These are phyloP conservation scores for Electrona antarctica DNA, from an alignment of 2,113 vertebrate species.

Conservation along the genomic window DNA sequence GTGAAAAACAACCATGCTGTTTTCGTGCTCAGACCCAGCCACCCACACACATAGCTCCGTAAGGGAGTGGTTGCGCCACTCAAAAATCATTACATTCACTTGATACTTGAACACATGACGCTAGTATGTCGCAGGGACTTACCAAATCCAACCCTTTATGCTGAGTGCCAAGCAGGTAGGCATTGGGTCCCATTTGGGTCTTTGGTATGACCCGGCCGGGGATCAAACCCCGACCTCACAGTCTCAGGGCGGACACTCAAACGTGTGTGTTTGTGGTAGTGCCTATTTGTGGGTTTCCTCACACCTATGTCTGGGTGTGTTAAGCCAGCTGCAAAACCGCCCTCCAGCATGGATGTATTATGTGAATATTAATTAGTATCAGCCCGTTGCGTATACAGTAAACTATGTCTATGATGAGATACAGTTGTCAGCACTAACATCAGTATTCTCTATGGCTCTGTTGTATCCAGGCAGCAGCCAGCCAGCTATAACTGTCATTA, in stretches of 20 bases:
- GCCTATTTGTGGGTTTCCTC: constrained; percentile 28
- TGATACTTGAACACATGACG: too few relatives aligned
- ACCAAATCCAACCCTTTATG: too few relatives aligned
- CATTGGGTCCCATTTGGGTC: too few relatives aligned
- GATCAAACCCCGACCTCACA: neutral
- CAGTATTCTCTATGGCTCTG: constrained; percentile 67
- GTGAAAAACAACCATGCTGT: too few relatives aligned
- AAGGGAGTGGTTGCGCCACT: too few relatives aligned
- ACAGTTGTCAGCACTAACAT: constrained; percentile 79
- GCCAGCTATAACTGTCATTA: constrained; percentile 65
- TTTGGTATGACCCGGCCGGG: too few relatives aligned
- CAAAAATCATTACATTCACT: too few relatives aligned
- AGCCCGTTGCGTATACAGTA: constrained; percentile 64
- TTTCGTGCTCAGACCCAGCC: too few relatives aligned
- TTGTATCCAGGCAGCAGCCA: constrained; percentile 50
- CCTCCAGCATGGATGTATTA: constrained; percentile 67
- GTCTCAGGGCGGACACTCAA: neutral
- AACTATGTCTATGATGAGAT: constrained; percentile 76
- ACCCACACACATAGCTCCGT: too few relatives aligned
- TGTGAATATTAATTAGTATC: constrained; percentile 78
- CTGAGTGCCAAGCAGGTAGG: too few relatives aligned
- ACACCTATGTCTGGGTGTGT: constrained; percentile 53
- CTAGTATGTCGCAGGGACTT: too few relatives aligned
- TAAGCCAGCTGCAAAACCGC: constrained; percentile 53
- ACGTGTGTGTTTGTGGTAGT: neutral